Evolutionary conservation across 2,797 vertebrate species (phyloP).

Genomic region (Pangasius sanitwongsei): DNA sequence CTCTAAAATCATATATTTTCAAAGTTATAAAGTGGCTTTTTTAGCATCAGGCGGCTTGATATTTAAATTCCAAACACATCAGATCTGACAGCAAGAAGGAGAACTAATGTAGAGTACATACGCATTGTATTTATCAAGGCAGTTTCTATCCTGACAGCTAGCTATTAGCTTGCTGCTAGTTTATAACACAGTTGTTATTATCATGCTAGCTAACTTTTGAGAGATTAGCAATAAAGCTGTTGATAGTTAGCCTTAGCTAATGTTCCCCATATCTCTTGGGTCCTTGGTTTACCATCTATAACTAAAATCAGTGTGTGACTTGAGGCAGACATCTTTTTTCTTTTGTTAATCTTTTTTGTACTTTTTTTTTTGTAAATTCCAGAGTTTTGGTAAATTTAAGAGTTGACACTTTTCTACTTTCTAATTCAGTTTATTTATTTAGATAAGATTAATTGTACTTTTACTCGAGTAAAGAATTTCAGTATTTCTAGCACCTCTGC

Average conservation of each 20-base stretch:
- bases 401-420: neutral
- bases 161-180: neutral
- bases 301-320: neutral
- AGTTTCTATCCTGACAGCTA: neutral
- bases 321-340: neutral
- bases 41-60: neutral
- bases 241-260: neutral
- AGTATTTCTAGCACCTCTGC: neutral
- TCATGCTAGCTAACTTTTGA: neutral
- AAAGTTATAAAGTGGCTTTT: neutral
- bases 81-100: neutral
- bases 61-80: neutral
- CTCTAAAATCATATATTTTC: neutral
- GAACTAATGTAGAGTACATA: neutral
- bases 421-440: neutral
- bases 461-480: neutral
- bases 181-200: neutral
- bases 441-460: neutral
- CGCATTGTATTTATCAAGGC: neutral
- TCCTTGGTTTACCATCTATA: neutral
- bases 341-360: neutral
- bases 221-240: neutral
- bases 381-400: neutral
- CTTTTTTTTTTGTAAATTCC: neutral
- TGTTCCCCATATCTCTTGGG: neutral